Conservation (phyloP, 1,140 invertebrate species). For the Zaprionus camerounensis region DNA sequence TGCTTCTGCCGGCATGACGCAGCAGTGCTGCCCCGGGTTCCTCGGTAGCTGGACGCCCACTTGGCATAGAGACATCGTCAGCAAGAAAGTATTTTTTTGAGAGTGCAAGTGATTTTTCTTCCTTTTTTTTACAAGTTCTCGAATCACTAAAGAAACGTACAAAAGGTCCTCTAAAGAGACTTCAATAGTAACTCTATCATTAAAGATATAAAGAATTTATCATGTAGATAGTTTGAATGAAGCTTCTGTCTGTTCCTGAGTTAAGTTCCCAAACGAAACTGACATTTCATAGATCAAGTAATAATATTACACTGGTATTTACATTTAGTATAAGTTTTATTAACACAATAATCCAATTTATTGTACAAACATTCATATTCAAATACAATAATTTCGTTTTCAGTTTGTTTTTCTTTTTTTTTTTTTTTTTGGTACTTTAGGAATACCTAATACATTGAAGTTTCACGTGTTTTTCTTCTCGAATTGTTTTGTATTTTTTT, state of each 20-base stretch:
- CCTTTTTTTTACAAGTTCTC: background rate
- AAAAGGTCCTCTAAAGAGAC: background rate
- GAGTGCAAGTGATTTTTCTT: background rate
- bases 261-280: background rate
- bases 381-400: constrained; percentile 57
- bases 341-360: constrained; percentile 70
- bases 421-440: constrained; percentile 7
- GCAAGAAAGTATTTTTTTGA: background rate
- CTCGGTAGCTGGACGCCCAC: background rate
- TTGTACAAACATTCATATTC: constrained; percentile 67
- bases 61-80: background rate
- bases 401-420: constrained; percentile 5
- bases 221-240: too few relatives aligned
- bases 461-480: background rate
- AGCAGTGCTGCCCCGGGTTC: constrained; percentile 27
- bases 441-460: constrained; percentile 13
- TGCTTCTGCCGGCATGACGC: background rate
- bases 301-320: background rate
- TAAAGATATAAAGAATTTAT: background rate
- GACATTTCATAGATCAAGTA: background rate
- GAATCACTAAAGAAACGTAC: background rate
- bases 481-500: constrained; percentile 10
- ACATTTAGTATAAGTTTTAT: constrained; percentile 63
- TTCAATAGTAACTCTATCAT: background rate
- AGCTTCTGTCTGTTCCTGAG: too few relatives aligned